Percentiles rank a stretch among this genome's conserved stretches.
Evolutionary conservation across 2,888 invertebrate genomes (phyloP).

Genomic region (Xestia sexstrigata): DNA sequence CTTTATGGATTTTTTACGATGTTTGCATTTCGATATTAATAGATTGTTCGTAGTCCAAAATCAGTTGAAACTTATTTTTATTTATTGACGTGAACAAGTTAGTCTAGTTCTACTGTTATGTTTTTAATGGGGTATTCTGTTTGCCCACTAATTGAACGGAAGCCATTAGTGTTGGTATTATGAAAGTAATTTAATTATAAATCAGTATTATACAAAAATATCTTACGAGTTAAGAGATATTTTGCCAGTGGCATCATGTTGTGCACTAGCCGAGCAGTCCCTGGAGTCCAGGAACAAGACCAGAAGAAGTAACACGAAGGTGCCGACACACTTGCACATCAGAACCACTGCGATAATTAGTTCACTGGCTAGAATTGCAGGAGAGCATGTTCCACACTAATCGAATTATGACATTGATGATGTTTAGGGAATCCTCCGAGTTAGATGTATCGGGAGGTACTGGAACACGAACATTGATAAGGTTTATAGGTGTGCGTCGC

Average conservation of each 20-base stretch:
- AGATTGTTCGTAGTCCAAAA: slow-evolving; percentile 50
- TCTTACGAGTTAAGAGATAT: slow-evolving; percentile 88
- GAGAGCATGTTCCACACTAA: slow-evolving; percentile 61
- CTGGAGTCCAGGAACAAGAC: slow-evolving; percentile 85
- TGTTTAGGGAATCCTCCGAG: slow-evolving; percentile 39
- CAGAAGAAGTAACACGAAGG: slow-evolving; percentile 80
- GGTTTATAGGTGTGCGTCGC: slow-evolving; percentile 60
- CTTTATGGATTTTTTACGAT: slow-evolving; percentile 58
- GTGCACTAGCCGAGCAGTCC: slow-evolving; percentile 85
- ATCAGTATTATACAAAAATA: slow-evolving; percentile 36
- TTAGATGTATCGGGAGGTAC: slow-evolving; percentile 49
- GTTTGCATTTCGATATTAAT: slow-evolving; percentile 53
- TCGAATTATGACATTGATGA: slow-evolving; percentile 64
- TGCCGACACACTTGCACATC: slow-evolving; percentile 85
- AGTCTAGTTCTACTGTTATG: not conserved
- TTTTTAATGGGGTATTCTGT: not conserved
- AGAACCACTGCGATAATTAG: slow-evolving; percentile 80
- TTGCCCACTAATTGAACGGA: not conserved
- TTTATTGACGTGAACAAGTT: not conserved
- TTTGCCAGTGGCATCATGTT: slow-evolving; percentile 82
- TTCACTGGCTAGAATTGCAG: slow-evolving; percentile 70
- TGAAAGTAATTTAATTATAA: slow-evolving; percentile 29
- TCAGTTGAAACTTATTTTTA: slow-evolving; percentile 15
- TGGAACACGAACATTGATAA: slow-evolving; percentile 75
- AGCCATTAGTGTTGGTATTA: slow-evolving; percentile 23